Conservation (phyloP, 1,140 invertebrate genomes). For the Heliothis subflexa region DNA sequence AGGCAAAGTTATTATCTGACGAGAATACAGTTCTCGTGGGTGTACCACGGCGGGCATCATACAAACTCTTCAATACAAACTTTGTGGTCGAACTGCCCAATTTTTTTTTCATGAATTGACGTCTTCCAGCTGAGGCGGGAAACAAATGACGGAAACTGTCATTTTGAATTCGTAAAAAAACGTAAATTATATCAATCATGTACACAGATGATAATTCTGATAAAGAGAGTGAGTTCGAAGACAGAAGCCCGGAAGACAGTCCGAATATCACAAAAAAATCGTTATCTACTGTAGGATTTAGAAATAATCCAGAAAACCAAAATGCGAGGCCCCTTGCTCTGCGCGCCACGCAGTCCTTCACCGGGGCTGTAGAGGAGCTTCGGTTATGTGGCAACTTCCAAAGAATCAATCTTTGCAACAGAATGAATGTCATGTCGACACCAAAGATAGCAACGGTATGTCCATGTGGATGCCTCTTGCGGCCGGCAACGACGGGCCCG, state of each 20-base stretch:
- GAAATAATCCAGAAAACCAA: conserved; percentile 72
- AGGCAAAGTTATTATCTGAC: too few relatives aligned
- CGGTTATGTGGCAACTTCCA: conserved; percentile 75
- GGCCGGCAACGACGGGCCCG: conserved; percentile 63
- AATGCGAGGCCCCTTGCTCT: conserved; percentile 70
- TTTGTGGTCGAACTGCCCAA: background rate
- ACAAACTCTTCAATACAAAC: background rate
- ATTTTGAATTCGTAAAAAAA: conserved; percentile 51
- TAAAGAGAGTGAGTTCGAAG: conserved; percentile 76
- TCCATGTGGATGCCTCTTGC: conserved; percentile 78
- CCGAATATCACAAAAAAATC: conserved; percentile 79
- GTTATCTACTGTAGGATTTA: conserved; percentile 76
- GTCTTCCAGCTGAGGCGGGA: conserved; percentile 27
- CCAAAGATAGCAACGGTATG: conserved; percentile 68
- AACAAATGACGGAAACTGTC: conserved; percentile 61
- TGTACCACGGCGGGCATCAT: too few relatives aligned
- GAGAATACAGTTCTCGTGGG: too few relatives aligned
- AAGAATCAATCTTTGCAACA: conserved; percentile 69
- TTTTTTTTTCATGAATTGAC: background rate
- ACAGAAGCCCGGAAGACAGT: conserved; percentile 67
- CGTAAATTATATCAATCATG: conserved; percentile 63
- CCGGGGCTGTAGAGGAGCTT: conserved; percentile 79
- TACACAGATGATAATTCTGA: conserved; percentile 77
- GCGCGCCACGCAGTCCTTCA: conserved; percentile 83
- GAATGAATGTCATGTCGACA: conserved; percentile 61